Conservation (phyloP, 2,888 invertebrate species). For the Copidosoma aretas region DNA sequence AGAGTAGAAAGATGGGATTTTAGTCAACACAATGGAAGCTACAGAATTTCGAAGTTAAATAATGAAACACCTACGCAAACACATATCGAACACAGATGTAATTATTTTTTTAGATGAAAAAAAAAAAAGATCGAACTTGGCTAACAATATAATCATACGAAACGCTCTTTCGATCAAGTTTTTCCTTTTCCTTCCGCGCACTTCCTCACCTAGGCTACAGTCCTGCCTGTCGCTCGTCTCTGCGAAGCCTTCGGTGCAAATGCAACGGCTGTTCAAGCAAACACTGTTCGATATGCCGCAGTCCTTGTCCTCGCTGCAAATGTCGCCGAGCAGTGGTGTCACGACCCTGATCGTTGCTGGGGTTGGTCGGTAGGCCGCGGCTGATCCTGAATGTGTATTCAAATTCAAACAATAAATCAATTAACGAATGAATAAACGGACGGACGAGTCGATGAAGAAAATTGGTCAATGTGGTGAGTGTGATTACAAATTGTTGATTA, state of each 20-base stretch:
- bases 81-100: too few species aligned
- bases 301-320: slow-evolving; percentile 74
- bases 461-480: too few species aligned
- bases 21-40: slow-evolving; percentile 6
- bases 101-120: too few species aligned
- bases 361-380: slow-evolving; percentile 69
- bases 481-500: too few species aligned
- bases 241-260: slow-evolving; percentile 73
- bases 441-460: background rate
- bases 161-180: background rate
- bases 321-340: slow-evolving; percentile 77
- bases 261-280: slow-evolving; percentile 77
- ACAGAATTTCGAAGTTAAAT: too few species aligned
- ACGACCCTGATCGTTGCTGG: slow-evolving; percentile 71
- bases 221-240: slow-evolving; percentile 72
- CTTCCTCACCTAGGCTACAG: slow-evolving; percentile 59
- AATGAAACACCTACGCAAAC: too few species aligned
- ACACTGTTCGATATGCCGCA: slow-evolving; percentile 76
- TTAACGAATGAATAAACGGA: background rate
- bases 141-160: too few species aligned
- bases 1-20: slow-evolving; percentile 4
- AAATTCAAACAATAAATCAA: background rate
- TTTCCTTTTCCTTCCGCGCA: background rate
- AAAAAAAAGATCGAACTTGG: background rate
- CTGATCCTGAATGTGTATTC: slow-evolving; percentile 49